These are phyloP conservation scores for Hippoglossus hippoglossus DNA, from an alignment of 2,797 vertebrate species.

Conservation along the genomic window DNA sequence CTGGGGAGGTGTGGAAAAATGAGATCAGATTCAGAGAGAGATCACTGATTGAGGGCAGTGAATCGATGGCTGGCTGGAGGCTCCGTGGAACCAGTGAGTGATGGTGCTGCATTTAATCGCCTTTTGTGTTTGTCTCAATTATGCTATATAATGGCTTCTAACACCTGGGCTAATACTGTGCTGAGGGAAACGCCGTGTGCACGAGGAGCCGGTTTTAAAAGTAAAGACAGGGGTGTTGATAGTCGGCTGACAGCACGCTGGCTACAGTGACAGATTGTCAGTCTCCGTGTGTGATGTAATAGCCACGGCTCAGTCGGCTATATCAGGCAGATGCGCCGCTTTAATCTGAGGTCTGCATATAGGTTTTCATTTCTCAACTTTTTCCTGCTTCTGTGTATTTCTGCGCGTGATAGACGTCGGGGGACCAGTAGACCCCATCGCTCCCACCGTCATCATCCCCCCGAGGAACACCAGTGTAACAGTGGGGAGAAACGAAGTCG, in stretches of 20 bases:
- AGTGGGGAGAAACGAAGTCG: conserved; percentile 92
- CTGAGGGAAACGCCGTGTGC: conserved; percentile 71
- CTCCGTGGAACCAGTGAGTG: conserved; percentile 78
- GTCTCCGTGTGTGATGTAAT: conserved; percentile 30
- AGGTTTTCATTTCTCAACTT: conserved; percentile 45
- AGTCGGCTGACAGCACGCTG: conserved; percentile 55
- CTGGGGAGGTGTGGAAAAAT: conserved; percentile 68
- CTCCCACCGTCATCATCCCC: conserved; percentile 92
- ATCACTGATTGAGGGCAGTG: conserved; percentile 87
- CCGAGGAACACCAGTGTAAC: conserved; percentile 97
- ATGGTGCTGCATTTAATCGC: conserved; percentile 85
- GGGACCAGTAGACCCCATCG: conserved; percentile 95
- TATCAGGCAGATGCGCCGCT: conserved; percentile 35
- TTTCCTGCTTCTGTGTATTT: conserved; percentile 22
- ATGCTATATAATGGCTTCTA: conserved; percentile 83
- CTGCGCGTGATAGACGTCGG: conserved; percentile 86
- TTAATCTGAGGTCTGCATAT: conserved; percentile 43
- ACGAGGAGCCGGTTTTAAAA: conserved; percentile 58
- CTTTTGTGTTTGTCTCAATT: conserved; percentile 87
- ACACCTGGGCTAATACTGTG: conserved; percentile 79
- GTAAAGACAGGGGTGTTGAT: conserved; percentile 79
- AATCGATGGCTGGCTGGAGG: conserved; percentile 84
- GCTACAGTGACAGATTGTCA: conserved; percentile 63
- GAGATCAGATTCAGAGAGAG: conserved; percentile 83
- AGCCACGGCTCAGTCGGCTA: conserved; percentile 42